phyloP scores from a whole-genome alignment of 2,888 invertebrate genomes.

The Dinocampus coccinellae region DNA sequence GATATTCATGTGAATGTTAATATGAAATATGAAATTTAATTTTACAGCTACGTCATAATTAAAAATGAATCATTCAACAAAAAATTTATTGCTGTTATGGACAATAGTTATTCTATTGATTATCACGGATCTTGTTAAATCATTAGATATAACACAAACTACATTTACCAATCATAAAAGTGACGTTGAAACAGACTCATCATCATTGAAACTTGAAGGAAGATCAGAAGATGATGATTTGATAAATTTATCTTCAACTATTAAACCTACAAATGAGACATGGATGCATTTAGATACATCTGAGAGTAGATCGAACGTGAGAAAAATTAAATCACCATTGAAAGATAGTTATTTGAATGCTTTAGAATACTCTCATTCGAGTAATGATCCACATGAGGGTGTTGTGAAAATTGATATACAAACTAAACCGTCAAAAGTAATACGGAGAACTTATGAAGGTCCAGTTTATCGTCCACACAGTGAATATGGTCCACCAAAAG shows the following conservation, averaged over 20 bases:
- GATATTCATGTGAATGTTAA: slow-evolving; percentile 5
- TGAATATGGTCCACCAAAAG: slow-evolving; percentile 41
- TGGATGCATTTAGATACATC: slow-evolving; percentile 23
- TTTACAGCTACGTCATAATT: neutral
- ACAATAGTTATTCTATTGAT: slow-evolving; percentile 22
- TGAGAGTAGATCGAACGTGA: slow-evolving; percentile 30
- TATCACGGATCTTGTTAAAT: slow-evolving; percentile 18
- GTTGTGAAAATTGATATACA: slow-evolving; percentile 43
- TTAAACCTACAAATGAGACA: neutral
- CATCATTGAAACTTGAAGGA: slow-evolving; percentile 46
- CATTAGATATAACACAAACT: slow-evolving; percentile 23
- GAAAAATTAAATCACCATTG: slow-evolving; percentile 41
- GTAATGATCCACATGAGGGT: slow-evolving; percentile 63
- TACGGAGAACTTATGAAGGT: slow-evolving; percentile 55
- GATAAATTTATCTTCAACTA: neutral
- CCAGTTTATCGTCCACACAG: slow-evolving; percentile 50
- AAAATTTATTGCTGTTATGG: neutral
- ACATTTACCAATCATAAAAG: slow-evolving; percentile 41
- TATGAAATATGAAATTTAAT: slow-evolving; percentile 26
- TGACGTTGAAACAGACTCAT: slow-evolving; percentile 15
- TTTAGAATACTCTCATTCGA: slow-evolving; percentile 73
- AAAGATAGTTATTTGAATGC: slow-evolving; percentile 77
- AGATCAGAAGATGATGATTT: slow-evolving; percentile 38
- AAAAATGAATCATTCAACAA: slow-evolving; percentile 9
- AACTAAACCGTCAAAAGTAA: slow-evolving; percentile 44